These are phyloP conservation scores for Ennomos quercinarius DNA, from an alignment of 2,888 invertebrate species.

Conservation along the genomic window DNA sequence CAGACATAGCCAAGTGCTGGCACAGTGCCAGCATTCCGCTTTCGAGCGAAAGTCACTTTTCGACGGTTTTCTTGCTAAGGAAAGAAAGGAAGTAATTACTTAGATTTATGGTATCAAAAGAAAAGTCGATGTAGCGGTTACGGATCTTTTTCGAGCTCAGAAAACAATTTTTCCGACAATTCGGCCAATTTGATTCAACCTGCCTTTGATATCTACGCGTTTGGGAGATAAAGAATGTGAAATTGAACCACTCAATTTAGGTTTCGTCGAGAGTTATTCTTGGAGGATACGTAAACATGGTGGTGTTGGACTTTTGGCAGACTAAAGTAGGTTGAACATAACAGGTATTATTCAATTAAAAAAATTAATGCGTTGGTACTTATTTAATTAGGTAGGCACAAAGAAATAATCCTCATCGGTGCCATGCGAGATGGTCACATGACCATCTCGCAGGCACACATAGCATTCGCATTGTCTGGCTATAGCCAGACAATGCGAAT, in stretches of 20 bases:
- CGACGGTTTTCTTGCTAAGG: constrained; percentile 53
- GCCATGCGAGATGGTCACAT: too few species aligned
- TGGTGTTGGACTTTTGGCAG: background rate
- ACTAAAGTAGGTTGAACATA: too few species aligned
- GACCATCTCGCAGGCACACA: too few species aligned
- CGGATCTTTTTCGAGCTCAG: constrained; percentile 39
- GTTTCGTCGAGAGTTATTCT: constrained; percentile 13
- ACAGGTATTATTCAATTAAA: too few species aligned
- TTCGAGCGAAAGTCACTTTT: constrained; percentile 69
- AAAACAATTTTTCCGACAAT: constrained; percentile 37
- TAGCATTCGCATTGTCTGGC: too few species aligned
- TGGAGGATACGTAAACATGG: constrained; percentile 5
- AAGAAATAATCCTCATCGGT: too few species aligned
- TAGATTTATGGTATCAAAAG: constrained; percentile 74
- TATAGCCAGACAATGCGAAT: too few species aligned
- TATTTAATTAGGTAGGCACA: too few species aligned
- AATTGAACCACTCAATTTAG: constrained; percentile 19
- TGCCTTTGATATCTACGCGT: constrained; percentile 24
- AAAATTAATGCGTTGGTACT: too few species aligned
- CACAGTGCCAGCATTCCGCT: constrained; percentile 63
- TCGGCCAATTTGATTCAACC: constrained; percentile 33
- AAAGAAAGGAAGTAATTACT: constrained; percentile 78
- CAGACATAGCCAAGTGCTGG: constrained; percentile 64
- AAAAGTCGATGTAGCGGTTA: constrained; percentile 51
- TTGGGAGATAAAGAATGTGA: constrained; percentile 21